Evolutionary conservation across 2,888 invertebrate species (phyloP), one percentile per base, ranked within the genome.

Genomic region (Galerucella nymphaeae): DNA sequence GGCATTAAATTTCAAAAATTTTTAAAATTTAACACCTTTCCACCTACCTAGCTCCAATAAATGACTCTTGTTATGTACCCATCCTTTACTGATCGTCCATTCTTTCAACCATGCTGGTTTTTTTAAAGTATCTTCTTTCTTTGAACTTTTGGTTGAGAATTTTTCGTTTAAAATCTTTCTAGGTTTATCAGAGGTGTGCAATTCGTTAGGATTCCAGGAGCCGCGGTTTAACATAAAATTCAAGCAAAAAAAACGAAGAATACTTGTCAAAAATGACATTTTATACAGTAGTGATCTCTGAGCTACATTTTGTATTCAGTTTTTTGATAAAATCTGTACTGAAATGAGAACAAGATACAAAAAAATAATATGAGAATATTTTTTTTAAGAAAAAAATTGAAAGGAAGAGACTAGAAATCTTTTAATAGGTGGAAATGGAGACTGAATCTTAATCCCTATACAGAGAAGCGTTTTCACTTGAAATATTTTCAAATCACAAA

Each of bases 11-110:
- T 13, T n/a, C 14, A 30, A 58, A 58, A 58, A 30, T 14, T n/a
- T 41, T 61, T 42, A n/a, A 62, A 62, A 62, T 41, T 62, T 62
- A 38, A 42, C n/a, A 4, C 61, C 18, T 30, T 58, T 66, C 11
- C 63, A 58, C 11, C 48, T 53, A 18, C 74, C 83, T 41, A 85
- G 76, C 53, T 80, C 80, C 18, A 86, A 76, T 74, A 86, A 78
- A 78, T 86, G 86, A 11, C 84, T 83, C 65, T 84, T 80, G 75
- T 86, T 86, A 72, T 86, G 86, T 72, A 86, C 84, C 87, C 87
- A 87, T 2, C 86, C 87, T 74, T 87, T 87, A 70, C 86, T 86
- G n/a, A 87, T 86, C 0, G 87, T 87, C 87, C 87, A 87, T 76
- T 87, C 86, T 71, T 86, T 86, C 58, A 86, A 74, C 87, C 87